A percentile compares a stretch with the other conserved stretches of the same genome.
Evolutionary conservation across 2,888 invertebrate genomes (phyloP).

Genomic region (Coelogynopora nodosa): DNA sequence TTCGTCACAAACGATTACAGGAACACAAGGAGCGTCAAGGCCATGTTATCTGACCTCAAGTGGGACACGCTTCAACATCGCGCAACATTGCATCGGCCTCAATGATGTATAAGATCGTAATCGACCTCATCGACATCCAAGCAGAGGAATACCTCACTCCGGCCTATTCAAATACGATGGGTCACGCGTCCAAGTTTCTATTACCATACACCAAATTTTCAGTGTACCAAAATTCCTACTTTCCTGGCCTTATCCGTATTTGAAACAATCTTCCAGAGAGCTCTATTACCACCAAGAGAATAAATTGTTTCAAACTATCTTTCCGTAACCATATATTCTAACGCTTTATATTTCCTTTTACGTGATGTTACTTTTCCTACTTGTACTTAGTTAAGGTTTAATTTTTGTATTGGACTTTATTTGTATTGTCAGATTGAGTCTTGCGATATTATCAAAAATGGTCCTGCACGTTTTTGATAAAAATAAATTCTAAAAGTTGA

Average conservation of each 20-base stretch:
- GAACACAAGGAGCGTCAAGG: neutral
- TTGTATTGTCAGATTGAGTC: slow-evolving; percentile 11
- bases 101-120: slow-evolving; percentile 10
- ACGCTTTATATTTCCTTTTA: neutral
- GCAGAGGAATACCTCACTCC: neutral
- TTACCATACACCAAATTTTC: neutral
- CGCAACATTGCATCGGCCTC: neutral
- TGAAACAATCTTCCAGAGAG: slow-evolving; percentile 4
- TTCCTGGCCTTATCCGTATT: neutral
- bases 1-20: neutral
- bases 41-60: neutral
- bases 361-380: neutral
- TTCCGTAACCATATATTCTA: neutral
- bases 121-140: neutral
- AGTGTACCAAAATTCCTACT: neutral
- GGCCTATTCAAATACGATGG: neutral
- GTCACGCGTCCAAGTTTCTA: neutral
- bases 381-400: neutral
- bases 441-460: neutral
- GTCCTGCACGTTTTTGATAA: neutral
- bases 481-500: too few species aligned
- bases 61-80: neutral
- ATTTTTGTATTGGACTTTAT: neutral
- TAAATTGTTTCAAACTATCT: slow-evolving; percentile 25
- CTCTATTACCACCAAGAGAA: slow-evolving; percentile 22